phyloP scores from a whole-genome alignment of 1,140 invertebrate genomes.

The Amphibalanus amphitrite region DNA sequence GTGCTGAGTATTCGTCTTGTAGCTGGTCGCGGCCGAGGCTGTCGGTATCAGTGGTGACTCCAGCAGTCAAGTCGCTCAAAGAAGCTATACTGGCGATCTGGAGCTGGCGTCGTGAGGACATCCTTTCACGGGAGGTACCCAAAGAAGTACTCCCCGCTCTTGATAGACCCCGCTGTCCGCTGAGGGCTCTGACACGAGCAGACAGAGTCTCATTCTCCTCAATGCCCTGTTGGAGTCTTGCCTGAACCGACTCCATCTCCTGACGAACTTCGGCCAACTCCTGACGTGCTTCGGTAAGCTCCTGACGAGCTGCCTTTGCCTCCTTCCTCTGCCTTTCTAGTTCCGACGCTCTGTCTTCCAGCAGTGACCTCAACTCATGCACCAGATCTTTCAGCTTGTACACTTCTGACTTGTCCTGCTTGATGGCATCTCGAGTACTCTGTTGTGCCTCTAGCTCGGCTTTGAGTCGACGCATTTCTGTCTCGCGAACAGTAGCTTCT shows the following conservation, averaged over 20 bases:
- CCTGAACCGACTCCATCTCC: constrained; percentile 16
- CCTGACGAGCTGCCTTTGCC: constrained; percentile 12
- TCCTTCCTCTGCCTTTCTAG: constrained; percentile 33
- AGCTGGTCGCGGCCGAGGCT: constrained; percentile 53
- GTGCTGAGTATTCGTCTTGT: constrained; percentile 57
- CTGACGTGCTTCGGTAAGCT: too few relatives aligned
- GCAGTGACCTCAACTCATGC: constrained; percentile 19
- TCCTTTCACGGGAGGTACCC: constrained; percentile 16
- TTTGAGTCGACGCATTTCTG: constrained; percentile 15
- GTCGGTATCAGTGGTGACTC: constrained; percentile 52
- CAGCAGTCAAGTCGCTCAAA: constrained; percentile 58
- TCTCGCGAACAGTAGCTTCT: background rate
- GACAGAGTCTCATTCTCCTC: constrained; percentile 60
- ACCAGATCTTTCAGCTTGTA: constrained; percentile 21
- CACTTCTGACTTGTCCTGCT: constrained; percentile 20
- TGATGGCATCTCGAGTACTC: constrained; percentile 10
- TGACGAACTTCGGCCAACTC: constrained; percentile 22
- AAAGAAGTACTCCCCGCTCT: constrained; percentile 7
- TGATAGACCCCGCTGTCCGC: constrained; percentile 37
- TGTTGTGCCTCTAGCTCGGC: constrained; percentile 13
- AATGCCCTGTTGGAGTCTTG: constrained; percentile 37
- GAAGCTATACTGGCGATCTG: constrained; percentile 34
- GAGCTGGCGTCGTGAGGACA: constrained; percentile 15
- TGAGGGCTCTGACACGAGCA: constrained; percentile 45
- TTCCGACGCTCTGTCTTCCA: constrained; percentile 19